Evolutionary conservation across 2,113 vertebrate species (phyloP), one percentile per base, ranked within the genome.

Genomic region (Indicator indicator): DNA sequence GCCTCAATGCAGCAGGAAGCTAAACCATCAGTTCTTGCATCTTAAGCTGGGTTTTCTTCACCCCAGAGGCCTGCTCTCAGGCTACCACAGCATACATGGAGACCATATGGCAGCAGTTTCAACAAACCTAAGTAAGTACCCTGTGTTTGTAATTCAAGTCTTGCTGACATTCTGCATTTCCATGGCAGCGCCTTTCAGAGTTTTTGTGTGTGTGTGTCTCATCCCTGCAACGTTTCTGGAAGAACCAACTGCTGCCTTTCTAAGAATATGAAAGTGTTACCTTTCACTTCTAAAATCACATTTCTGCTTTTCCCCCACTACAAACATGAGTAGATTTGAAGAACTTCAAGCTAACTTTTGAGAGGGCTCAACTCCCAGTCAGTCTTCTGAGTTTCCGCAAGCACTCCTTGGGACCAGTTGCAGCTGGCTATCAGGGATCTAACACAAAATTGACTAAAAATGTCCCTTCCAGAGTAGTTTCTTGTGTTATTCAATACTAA

Each of bases 181-280:
- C 62, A 11, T 0, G 15, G 54, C 17, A 48, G 42, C 2, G 2
- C 48, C 23, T 72, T 38, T 33, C 42, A 72, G 74, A 32, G 81
- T 56, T 86, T 63, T 13, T 48, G 27, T 1, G 3, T 30, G 8
- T 28, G 8, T 36, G 14, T 6, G 5, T 56, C 67, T 91, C 63
- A 79, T 44, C 58, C 9, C 13, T 54, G 44, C 67, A 54, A 19
- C 26, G 30, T 30, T 94, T 76, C 74, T 76, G 50, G 20, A 62
- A 76, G 38, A 95, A 85, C 9, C 86, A 94, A 71, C 71, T 87
- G 50, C 75, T 83, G 89, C 55, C 72, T 50, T 93, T 91, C 20
- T 28, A 67, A 91, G 55, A 93, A 89, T 55, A 89, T 1, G 2
- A 1, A 85, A 70, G 30, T 19, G 32, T 63, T 85, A 70, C 28